phyloP scores from a whole-genome alignment of 2,888 invertebrate genomes.

The Camptogramma bilineatum region DNA sequence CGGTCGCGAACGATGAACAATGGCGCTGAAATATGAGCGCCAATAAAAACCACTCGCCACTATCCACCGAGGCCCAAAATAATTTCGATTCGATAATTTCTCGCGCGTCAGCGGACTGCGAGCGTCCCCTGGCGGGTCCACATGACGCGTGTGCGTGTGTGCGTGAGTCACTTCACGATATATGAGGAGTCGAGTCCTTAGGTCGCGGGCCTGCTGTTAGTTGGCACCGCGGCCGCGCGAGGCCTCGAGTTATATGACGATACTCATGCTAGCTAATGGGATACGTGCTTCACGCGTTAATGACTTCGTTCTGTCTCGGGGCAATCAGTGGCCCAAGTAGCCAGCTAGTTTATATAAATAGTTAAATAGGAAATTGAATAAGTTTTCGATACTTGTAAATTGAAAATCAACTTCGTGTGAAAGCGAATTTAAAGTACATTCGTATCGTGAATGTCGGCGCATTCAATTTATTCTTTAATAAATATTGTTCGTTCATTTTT shows the following conservation, averaged over 20 bases:
- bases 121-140: too few species aligned
- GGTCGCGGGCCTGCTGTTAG: not conserved
- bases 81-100: slow-evolving; percentile 21
- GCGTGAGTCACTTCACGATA: not conserved
- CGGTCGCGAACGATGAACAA: slow-evolving; percentile 14
- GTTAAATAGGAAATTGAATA: not conserved
- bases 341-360: not conserved
- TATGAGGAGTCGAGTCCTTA: not conserved
- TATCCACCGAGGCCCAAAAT: slow-evolving; percentile 10
- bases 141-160: too few species aligned
- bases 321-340: not conserved
- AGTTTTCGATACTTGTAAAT: not conserved
- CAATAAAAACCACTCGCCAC: slow-evolving; percentile 32
- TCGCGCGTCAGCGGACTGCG: slow-evolving; percentile 1
- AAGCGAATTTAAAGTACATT: not conserved
- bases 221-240: not conserved
- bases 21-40: slow-evolving; percentile 26
- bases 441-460: not conserved
- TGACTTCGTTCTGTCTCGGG: not conserved
- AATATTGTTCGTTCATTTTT: not conserved
- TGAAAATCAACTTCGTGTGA: not conserved
- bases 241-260: not conserved
- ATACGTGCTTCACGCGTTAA: not conserved
- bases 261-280: not conserved
- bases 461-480: not conserved